Evolutionary conservation across 2,113 vertebrate species (phyloP), one percentile per base, ranked within the genome.

Genomic region (Bucco capensis): DNA sequence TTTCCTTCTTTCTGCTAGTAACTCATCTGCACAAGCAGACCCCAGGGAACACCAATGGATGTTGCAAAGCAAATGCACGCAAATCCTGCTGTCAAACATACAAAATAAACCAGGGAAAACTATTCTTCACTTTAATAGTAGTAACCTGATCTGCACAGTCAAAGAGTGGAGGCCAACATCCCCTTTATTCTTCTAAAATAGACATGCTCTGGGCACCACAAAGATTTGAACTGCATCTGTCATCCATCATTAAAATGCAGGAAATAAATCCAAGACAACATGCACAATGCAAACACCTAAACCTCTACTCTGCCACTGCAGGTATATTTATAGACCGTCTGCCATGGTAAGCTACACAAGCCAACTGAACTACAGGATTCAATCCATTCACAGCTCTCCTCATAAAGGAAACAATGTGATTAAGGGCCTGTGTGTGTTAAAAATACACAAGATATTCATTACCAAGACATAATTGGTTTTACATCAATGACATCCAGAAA

Each of bases 381-480:
- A 17, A 74, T 62, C 78, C 69, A 87, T 94, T 92, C 95, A 89
- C 50, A 76, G 87, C 35, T 89, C 65, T 85, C 54, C 75, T 91
- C 86, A 37, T 21, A 87, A 87, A 93, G 81, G 86, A 91, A 92
- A 75, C 8, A 2, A 72, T 21, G 74, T 85, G 89, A 95, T 96
- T 90, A 92, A 92, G 83, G 77, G 83, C 62, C 50, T 58, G 46
- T 1, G 4, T 22, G 49, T 31, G 62, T 93, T 87, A 93, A 92
- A 96, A 95, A 94, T 54, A 87, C 71, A 51, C 57, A 61, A 90
- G 81, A 94, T 89, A 89, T 49, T 90, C 44, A 91, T 87, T 93
- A 92, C 35, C 27, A 33, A 71, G 42, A 35, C 47, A 38, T 84
- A 90, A 94, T 1, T 87, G 62, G 77, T 51, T 95, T 83, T 85